Conservation (phyloP, 2,797 vertebrate genomes). For the Peromyscus melanophrys region DNA sequence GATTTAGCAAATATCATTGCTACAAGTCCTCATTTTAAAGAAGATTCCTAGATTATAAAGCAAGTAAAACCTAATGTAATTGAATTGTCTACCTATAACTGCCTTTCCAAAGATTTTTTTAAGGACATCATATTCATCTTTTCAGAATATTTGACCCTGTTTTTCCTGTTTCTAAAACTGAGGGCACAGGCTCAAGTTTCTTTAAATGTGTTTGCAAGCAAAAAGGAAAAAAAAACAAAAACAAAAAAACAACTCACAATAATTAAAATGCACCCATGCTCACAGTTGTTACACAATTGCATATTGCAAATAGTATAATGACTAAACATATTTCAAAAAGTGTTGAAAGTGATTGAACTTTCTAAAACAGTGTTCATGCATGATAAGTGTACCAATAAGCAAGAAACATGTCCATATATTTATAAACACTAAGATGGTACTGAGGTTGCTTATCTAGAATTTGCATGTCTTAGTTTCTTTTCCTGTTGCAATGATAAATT, state of each 20-base stretch:
- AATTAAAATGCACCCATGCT: background rate
- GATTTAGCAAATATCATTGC: background rate
- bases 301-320: background rate
- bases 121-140: background rate
- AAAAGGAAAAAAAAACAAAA: background rate
- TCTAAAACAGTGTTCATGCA: background rate
- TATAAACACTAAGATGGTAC: background rate
- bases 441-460: background rate
- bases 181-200: background rate
- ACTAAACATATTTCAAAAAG: background rate
- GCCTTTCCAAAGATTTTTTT: background rate
- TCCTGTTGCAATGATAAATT: background rate
- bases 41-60: background rate
- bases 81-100: background rate
- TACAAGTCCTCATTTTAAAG: background rate
- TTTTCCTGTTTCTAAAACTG: background rate
- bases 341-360: background rate
- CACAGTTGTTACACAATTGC: background rate
- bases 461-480: background rate
- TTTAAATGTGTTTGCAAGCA: background rate
- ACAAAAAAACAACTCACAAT: background rate
- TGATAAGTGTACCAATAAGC: background rate
- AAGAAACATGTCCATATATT: background rate
- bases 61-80: background rate
- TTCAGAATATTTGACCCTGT: background rate